phyloP scores from a whole-genome alignment of 2,113 vertebrate species.

The Rhinolophus sinicus region DNA sequence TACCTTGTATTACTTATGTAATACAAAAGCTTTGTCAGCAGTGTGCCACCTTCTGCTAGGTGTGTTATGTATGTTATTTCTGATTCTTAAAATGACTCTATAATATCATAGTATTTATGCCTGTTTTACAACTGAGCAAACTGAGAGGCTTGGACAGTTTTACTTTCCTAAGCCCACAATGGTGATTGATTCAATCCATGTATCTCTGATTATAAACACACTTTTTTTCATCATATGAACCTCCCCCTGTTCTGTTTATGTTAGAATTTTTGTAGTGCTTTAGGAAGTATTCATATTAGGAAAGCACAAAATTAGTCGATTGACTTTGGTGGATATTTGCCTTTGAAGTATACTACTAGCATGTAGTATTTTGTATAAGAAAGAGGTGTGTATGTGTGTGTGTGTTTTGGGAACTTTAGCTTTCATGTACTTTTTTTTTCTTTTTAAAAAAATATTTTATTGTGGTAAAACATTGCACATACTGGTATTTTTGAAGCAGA shows the following conservation, averaged over 20 bases:
- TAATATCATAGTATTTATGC: not conserved
- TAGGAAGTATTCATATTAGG: conserved; percentile 29
- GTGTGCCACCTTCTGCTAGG: not conserved
- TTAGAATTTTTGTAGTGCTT: conserved; percentile 21
- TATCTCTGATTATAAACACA: conserved; percentile 20
- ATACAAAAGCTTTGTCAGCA: conserved; percentile 3
- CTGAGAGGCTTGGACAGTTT: conserved; percentile 11
- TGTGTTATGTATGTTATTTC: conserved; percentile 43
- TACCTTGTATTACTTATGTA: conserved; percentile 17
- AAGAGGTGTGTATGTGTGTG: not conserved
- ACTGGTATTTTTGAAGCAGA: conserved; percentile 27
- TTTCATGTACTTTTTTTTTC: not conserved
- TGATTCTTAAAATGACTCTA: not conserved
- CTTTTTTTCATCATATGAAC: conserved; percentile 31
- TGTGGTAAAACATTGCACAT: not conserved
- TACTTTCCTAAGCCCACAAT: not conserved
- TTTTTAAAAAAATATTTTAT: not conserved
- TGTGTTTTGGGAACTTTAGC: not conserved
- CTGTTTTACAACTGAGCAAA: conserved; percentile 14
- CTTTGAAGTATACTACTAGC: not conserved
- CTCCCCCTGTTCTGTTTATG: not conserved
- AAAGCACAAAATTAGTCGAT: conserved; percentile 24
- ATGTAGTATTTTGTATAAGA: conserved; percentile 27
- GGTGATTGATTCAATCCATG: not conserved
- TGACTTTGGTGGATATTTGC: conserved; percentile 21